Percentiles rank a stretch among this genome's conserved stretches.
phyloP scores from a whole-genome alignment of 2,888 invertebrate species.

The Quadroppia sp. region DNA sequence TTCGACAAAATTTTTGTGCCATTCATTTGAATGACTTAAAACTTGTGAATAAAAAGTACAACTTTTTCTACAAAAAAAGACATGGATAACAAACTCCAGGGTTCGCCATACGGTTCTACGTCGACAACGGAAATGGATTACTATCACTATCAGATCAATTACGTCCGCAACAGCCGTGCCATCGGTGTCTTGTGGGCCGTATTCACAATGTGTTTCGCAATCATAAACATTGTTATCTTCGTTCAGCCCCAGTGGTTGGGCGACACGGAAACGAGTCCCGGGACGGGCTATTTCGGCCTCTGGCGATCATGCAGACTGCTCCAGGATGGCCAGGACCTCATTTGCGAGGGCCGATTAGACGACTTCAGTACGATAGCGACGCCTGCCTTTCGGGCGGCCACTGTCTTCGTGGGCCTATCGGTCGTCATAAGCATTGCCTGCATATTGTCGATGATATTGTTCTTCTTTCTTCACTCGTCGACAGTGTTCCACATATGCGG shows the following conservation, averaged over 20 bases:
- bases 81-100: conserved; percentile 19
- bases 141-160: conserved; percentile 26
- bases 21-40: too few species aligned
- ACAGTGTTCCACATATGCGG: conserved; percentile 89
- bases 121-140: conserved; percentile 21
- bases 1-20: too few species aligned
- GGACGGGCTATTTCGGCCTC: conserved; percentile 84
- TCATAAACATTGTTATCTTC: conserved; percentile 90
- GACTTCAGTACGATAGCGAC: conserved; percentile 71
- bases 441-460: conserved; percentile 78
- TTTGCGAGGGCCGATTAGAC: conserved; percentile 71
- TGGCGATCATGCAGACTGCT: conserved; percentile 76
- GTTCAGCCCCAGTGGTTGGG: conserved; percentile 88
- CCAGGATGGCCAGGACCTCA: conserved; percentile 68
- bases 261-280: conserved; percentile 69
- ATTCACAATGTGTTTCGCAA: conserved; percentile 93
- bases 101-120: not conserved
- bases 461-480: conserved; percentile 87
- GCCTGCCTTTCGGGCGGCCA: conserved; percentile 76
- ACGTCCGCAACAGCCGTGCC: conserved; percentile 59
- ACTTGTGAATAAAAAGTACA: too few species aligned
- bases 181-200: conserved; percentile 97
- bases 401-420: conserved; percentile 80
- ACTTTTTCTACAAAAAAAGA: too few species aligned
- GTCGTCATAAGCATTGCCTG: conserved; percentile 78